Evolutionary conservation across 2,797 vertebrate genomes (phyloP), one percentile per base, ranked within the genome.

Genomic region (Oreonectes daqikongensis): DNA sequence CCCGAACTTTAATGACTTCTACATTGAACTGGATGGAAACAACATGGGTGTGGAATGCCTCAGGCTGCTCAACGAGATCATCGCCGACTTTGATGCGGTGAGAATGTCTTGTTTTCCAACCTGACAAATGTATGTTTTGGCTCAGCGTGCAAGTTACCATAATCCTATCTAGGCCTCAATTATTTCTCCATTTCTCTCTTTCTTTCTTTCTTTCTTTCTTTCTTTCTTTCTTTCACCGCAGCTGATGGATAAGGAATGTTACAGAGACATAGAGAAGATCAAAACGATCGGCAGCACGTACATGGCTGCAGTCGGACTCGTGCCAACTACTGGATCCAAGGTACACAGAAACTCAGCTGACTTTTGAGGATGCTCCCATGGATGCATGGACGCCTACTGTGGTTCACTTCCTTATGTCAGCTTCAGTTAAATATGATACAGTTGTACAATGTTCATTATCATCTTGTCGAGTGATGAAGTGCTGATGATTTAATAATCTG

Each of bases 241-340:
- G 93, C 94, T 99, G 88, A 96, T 99, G 97, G 97, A 98, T 81
- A 98, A 96, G 91, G 97, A 98, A 84, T 96, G 92, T 87, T 98
- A 98, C 90, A 95, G 92, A 87, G 96, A 98, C 64, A 95, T 99
- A 69, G 97, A 99, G 93, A 99, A 99, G 89, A 99, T 99, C 88
- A 99, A 99, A 92, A 99, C 97, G 66, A 99, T 99, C 24, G 97
- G 97, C 80, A 98, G 96, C 79, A 99, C 97, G 0, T 99, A 99
- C 84, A 99, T 99, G 97, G 96, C 96, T 76, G 97, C 97, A 3
- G 96, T 97, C 70, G 97, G 97, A 83, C 94, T 99, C 14, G 96
- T 96, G 76, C 97, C 97, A 84, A 95, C 95, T 20, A 92, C 93
- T 0, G 94, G 91, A 82, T 94, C 94, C 82, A 95, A 96, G 95